Evolutionary conservation across 2,797 vertebrate species (phyloP).

Genomic region (Trichosurus vulpecula): DNA sequence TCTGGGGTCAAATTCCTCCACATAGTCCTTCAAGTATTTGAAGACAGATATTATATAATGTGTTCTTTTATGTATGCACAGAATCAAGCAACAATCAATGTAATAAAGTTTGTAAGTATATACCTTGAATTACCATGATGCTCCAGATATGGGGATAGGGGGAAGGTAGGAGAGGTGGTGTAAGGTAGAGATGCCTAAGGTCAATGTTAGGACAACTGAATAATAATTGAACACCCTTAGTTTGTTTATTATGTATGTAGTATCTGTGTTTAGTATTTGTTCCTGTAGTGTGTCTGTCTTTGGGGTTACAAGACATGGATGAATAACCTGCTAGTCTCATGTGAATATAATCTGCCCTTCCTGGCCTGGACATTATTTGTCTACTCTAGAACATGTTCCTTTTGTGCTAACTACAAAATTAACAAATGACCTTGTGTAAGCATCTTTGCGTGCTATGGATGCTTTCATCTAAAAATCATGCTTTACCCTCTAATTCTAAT

Average conservation of each 20-base stretch:
- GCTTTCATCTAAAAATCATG: constrained; percentile 3
- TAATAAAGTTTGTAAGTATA: neutral
- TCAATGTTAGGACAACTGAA: neutral
- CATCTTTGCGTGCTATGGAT: neutral
- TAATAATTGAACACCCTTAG: neutral
- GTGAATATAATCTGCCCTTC: neutral
- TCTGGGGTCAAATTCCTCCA: neutral
- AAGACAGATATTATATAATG: neutral
- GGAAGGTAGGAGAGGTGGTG: neutral
- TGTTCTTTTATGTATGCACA: neutral
- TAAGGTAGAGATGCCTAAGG: neutral
- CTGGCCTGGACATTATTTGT: neutral
- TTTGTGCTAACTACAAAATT: neutral
- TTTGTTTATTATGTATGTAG: neutral
- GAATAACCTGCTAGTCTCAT: neutral
- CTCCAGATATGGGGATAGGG: neutral
- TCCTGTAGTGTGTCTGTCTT: neutral
- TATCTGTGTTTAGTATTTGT: neutral
- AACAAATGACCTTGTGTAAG: neutral
- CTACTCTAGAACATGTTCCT: neutral
- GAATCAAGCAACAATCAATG: neutral
- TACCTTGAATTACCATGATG: constrained; percentile 13
- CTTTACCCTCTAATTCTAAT: constrained; percentile 1
- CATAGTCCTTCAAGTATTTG: neutral
- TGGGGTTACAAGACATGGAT: neutral